Conservation (phyloP, 2,113 vertebrate genomes). For the Cettia cetti region DNA sequence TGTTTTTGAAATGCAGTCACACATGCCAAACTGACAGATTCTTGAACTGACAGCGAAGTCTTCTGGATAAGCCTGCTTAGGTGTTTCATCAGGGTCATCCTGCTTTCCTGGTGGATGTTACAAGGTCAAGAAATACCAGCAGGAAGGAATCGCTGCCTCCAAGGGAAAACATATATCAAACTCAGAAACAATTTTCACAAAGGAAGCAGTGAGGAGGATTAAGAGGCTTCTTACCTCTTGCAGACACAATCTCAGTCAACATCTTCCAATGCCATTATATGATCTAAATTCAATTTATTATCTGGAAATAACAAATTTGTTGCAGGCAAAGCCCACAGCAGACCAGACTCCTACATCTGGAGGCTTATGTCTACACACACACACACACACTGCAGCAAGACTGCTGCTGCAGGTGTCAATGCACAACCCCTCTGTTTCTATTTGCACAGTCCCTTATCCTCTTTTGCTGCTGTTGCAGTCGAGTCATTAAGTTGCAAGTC, state of each 20-base stretch:
- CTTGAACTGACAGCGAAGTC: neutral
- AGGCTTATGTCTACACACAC: neutral
- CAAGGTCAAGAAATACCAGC: neutral
- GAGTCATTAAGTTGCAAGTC: neutral
- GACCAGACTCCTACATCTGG: neutral
- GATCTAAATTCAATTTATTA: neutral
- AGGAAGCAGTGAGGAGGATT: neutral
- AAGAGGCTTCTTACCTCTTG: neutral
- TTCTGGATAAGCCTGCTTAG: neutral
- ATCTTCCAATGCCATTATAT: neutral
- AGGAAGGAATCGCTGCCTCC: neutral
- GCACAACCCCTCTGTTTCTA: neutral
- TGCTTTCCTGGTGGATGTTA: neutral
- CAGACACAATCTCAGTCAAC: neutral
- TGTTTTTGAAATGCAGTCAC: neutral
- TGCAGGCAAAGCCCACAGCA: neutral
- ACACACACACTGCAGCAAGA: neutral
- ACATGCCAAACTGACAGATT: neutral
- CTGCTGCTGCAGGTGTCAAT: neutral
- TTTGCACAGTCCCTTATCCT: neutral
- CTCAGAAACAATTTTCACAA: neutral
- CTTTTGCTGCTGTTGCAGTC: neutral
- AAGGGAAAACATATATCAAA: neutral
- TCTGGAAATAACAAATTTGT: neutral
- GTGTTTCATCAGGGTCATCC: neutral